These are phyloP conservation scores for Papilio gigon DNA, from an alignment of 2,888 invertebrate genomes.

Conservation along the genomic window DNA sequence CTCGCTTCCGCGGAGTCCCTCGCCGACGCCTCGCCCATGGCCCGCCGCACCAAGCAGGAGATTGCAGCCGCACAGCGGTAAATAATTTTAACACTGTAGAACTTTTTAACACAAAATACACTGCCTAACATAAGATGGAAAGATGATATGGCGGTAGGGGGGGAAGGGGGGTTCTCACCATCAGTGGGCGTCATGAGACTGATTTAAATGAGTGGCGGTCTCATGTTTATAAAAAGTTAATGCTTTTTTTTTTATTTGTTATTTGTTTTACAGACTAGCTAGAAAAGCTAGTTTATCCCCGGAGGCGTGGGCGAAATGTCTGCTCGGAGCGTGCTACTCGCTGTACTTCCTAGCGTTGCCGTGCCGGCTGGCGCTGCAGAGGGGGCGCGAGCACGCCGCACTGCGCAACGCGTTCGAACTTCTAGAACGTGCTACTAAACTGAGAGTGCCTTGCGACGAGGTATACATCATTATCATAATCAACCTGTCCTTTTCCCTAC, in stretches of 20 bases:
- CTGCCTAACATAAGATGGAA: no score
- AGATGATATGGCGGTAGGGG: no score
- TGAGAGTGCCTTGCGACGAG: constrained; percentile 95
- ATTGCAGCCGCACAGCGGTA: constrained; percentile 93
- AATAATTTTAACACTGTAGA: not conserved
- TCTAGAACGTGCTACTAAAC: constrained; percentile 92
- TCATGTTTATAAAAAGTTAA: no score
- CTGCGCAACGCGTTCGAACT: constrained; percentile 92
- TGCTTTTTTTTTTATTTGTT: not conserved
- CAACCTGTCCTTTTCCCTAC: no score
- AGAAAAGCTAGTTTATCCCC: constrained; percentile 85
- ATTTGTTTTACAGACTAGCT: constrained; percentile 70
- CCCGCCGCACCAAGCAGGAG: constrained; percentile 96
- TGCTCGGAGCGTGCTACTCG: constrained; percentile 94
- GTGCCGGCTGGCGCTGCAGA: constrained; percentile 87
- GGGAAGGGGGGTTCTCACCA: no score
- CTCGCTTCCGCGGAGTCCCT: constrained; percentile 75
- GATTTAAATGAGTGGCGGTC: no score
- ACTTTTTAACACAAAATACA: no score
- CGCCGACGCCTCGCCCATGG: constrained; percentile 93
- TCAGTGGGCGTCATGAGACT: no score
- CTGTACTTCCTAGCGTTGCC: constrained; percentile 98
- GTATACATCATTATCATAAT: constrained; percentile 70
- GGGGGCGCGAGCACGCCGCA: constrained; percentile 89
- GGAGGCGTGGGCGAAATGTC: constrained; percentile 95